Evolutionary conservation across 1,140 invertebrate genomes (phyloP).

Genomic region (Aphelinus certus): DNA sequence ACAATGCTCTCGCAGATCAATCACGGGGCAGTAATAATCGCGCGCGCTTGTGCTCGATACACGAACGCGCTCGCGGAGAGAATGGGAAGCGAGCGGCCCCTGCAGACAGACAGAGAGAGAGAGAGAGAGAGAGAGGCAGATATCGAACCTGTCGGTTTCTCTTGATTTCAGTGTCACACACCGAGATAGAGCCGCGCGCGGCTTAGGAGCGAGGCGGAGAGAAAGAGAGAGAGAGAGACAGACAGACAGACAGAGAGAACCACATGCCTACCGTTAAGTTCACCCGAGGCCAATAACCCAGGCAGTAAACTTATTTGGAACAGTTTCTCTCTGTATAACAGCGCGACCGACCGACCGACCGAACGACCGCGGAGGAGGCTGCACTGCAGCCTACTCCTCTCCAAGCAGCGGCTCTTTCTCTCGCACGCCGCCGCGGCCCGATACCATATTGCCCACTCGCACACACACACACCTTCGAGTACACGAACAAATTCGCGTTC

Average conservation of each 20-base stretch:
- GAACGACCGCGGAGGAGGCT: not conserved
- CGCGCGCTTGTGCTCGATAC: too few species aligned
- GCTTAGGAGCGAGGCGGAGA: conserved; percentile 7
- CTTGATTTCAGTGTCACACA: conserved; percentile 40
- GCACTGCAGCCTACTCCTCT: too few species aligned
- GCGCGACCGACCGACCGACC: not conserved
- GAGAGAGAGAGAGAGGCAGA: not conserved
- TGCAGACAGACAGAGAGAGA: not conserved
- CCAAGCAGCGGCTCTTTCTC: too few species aligned
- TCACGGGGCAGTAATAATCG: too few species aligned
- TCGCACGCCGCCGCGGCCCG: too few species aligned
- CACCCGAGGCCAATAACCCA: conserved; percentile 43
- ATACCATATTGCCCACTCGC: too few species aligned
- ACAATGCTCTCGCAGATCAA: too few species aligned
- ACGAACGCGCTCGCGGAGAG: too few species aligned
- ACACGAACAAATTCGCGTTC: too few species aligned
- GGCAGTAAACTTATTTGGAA: conserved; percentile 40
- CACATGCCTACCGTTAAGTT: conserved; percentile 41
- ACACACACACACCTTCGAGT: too few species aligned
- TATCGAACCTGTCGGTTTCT: conserved; percentile 24
- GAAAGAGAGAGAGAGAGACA: not conserved
- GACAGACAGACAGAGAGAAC: not conserved
- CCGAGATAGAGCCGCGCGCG: not conserved
- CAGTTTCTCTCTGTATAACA: conserved; percentile 24
- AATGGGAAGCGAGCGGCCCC: too few species aligned